Evolutionary conservation across 1,140 invertebrate genomes (phyloP), one percentile per base, ranked within the genome.

Genomic region (Drosophila hydei): DNA sequence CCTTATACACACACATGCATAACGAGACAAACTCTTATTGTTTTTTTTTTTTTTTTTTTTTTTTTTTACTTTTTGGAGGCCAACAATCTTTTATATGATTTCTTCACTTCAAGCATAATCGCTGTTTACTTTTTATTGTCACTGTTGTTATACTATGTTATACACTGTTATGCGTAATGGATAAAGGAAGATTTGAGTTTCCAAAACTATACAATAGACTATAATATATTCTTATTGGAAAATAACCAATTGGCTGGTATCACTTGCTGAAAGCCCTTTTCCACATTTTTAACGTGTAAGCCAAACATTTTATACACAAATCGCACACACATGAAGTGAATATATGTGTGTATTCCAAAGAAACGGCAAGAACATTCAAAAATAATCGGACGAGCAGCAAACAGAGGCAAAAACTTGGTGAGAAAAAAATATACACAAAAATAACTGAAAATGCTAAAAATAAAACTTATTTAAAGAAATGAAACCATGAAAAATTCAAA

Each of bases 401-500:
- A 56, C 27, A 38, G 50, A 51, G 18, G 52, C 42, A 67, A 72
- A 67, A 81, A 68, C 55, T 60, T 79, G 69, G 81, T 77, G 73
- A 68, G 70, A 79, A 84, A 83, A 75, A 79, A 79, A 77, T 67
- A 87, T 64, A 81, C 78, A 87, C 81, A 83, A 88, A 87, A 87
- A 87, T 87, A 87, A 87, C 81, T 87, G 72, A 87, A 87, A 72
- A 70, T 70, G 55, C 81, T 87, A 87, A 88, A 87, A 88, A 87
- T 87, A 87, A 88, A 87, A 87, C 78, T 87, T 88, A 87, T 87
- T 87, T 87, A 87, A 87, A 87, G 81, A 87, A 87, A 87, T 87
- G 81, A 87, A 87, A 87, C 81, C 81, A 87, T 87, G 81, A 87
- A 85, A 85, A 69, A 65, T 81, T 72, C 87, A 88, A 88, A 83